phyloP scores from a whole-genome alignment of 2,113 vertebrate species.

The Xyliphius kryptos region DNA sequence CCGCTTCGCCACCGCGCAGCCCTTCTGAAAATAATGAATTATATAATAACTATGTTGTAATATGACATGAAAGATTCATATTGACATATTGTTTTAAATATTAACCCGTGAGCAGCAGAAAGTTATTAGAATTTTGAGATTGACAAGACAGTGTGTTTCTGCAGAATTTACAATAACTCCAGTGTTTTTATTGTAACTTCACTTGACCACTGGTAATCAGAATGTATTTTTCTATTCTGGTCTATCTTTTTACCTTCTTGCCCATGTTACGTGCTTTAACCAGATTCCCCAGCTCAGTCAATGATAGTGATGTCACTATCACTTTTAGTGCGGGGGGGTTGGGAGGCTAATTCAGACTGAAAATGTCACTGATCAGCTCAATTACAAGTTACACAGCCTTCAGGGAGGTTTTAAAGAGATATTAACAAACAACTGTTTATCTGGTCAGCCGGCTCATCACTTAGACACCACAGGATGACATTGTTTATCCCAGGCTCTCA shows the following conservation, averaged over 20 bases:
- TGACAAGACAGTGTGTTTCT: too few species aligned
- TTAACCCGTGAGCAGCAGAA: too few species aligned
- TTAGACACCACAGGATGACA: neutral
- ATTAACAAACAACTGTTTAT: constrained; percentile 11
- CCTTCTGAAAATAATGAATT: neutral
- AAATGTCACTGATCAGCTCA: constrained; percentile 15
- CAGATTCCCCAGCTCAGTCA: constrained; percentile 6
- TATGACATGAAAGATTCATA: too few species aligned
- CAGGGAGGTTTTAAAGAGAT: neutral
- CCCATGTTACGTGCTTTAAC: neutral
- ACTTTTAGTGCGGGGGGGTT: constrained; percentile 6
- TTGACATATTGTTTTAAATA: too few species aligned
- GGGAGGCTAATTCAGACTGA: constrained; percentile 14
- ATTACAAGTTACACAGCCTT: neutral
- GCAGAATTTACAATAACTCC: too few species aligned
- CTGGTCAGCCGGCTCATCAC: neutral
- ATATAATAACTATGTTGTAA: too few species aligned
- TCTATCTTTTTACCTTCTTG: too few species aligned
- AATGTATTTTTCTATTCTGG: too few species aligned
- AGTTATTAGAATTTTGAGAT: too few species aligned
- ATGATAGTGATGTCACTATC: neutral
- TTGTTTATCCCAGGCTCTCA: constrained; percentile 5
- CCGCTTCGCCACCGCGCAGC: too few species aligned
- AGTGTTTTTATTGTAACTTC: too few species aligned
- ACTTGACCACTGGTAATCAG: too few species aligned